phyloP scores from a whole-genome alignment of 2,888 invertebrate species.

The Koerneria pararmatus region DNA sequence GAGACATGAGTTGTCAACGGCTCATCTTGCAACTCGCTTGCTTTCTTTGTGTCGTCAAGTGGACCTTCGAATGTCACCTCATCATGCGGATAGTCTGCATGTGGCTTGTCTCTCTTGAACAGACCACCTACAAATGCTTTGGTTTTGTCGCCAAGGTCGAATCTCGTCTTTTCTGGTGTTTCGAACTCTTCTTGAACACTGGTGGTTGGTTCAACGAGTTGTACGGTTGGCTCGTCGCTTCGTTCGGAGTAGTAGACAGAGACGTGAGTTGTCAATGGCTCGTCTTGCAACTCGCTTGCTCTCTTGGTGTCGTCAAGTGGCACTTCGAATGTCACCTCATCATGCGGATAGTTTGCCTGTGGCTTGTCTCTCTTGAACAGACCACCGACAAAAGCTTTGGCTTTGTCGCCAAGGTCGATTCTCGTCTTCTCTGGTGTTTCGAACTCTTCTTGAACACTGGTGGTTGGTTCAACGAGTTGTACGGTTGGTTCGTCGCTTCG shows the following conservation, averaged over 20 bases:
- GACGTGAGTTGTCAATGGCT: constrained; percentile 7
- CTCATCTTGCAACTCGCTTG: background rate
- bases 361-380: constrained; percentile 10
- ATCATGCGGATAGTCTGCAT: constrained; percentile 10
- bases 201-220: background rate
- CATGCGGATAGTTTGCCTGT: constrained; percentile 12
- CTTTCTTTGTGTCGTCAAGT: background rate
- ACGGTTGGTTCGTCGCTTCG: too few species aligned
- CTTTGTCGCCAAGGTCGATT: too few species aligned
- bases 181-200: background rate
- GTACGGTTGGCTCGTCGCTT: background rate
- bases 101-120: constrained; percentile 11
- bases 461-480: too few species aligned
- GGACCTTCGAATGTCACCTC: constrained; percentile 10
- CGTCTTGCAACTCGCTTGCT: background rate
- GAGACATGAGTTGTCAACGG: constrained; percentile 6
- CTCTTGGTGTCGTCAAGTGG: background rate
- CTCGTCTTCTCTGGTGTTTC: too few species aligned
- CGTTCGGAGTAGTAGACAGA: constrained; percentile 15
- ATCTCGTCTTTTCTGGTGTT: constrained; percentile 9
- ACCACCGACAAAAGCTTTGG: too few species aligned
- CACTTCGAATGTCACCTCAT: constrained; percentile 10
- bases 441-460: too few species aligned
- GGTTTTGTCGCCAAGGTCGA: constrained; percentile 17
- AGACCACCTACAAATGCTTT: constrained; percentile 9